Conservation (phyloP, 1,140 invertebrate species). For the Leptopilina clavipes region DNA sequence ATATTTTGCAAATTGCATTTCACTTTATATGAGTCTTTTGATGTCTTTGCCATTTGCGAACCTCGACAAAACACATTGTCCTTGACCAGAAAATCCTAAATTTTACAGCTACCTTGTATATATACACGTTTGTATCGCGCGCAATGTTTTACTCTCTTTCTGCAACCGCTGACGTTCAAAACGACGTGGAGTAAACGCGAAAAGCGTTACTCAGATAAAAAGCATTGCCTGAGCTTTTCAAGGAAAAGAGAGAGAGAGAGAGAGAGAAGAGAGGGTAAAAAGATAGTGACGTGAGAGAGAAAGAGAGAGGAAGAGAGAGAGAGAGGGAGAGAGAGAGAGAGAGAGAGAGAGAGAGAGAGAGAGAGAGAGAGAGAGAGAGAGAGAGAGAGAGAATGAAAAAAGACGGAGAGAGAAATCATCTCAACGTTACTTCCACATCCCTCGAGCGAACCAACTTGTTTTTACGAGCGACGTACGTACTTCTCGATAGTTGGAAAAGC, state of each 20-base stretch:
- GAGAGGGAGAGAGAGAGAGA: conserved; percentile 9
- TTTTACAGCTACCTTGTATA: conserved; percentile 40
- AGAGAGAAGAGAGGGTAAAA: conserved; percentile 35
- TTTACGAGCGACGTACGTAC: conserved; percentile 62
- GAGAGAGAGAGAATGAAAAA: background rate
- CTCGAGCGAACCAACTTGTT: conserved; percentile 59
- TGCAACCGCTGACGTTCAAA: conserved; percentile 42
- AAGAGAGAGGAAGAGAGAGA: conserved; percentile 30
- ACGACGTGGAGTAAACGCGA: conserved; percentile 46
- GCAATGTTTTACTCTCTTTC: conserved; percentile 47
- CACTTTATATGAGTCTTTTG: conserved; percentile 26
- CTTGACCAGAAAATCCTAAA: conserved; percentile 55
- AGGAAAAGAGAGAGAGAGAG: conserved; percentile 33
- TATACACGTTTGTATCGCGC: conserved; percentile 8
- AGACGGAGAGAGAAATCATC: conserved; percentile 44
- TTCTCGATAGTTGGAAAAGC: conserved; percentile 60
- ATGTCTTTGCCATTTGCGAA: conserved; percentile 26
- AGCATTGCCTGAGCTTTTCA: conserved; percentile 36
- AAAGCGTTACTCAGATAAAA: conserved; percentile 52
- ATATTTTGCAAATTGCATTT: conserved; percentile 28
- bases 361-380: conserved; percentile 16
- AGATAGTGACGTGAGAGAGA: conserved; percentile 37
- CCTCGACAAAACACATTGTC: conserved; percentile 42
- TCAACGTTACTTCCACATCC: conserved; percentile 47
- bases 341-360: conserved; percentile 39